phyloP scores from a whole-genome alignment of 1,140 invertebrate species.

The Cotesia typhae region DNA sequence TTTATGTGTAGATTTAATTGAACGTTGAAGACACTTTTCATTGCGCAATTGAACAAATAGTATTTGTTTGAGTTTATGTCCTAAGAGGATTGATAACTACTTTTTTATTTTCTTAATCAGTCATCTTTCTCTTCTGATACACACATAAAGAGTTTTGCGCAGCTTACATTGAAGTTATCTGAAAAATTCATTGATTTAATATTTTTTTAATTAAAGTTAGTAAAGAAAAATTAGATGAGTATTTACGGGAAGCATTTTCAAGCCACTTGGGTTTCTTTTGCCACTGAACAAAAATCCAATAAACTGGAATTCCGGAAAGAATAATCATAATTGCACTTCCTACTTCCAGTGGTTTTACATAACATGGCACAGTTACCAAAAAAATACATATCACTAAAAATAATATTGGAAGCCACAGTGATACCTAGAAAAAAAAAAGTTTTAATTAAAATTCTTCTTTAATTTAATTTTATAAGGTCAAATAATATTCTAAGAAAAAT shows the following conservation, averaged over 20 bases:
- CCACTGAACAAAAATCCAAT: constrained; percentile 88
- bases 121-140: constrained; percentile 70
- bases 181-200: constrained; percentile 55
- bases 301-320: constrained; percentile 89
- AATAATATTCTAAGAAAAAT: neutral
- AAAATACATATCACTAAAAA: constrained; percentile 88
- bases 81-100: neutral
- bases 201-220: constrained; percentile 27
- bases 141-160: constrained; percentile 80
- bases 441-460: neutral
- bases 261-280: constrained; percentile 76
- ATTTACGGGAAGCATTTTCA: constrained; percentile 43
- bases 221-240: constrained; percentile 17
- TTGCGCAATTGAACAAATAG: too few species aligned
- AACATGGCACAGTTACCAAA: constrained; percentile 83
- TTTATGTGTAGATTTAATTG: too few species aligned
- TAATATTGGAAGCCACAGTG: constrained; percentile 79
- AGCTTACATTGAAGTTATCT: constrained; percentile 72
- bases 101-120: constrained; percentile 35
- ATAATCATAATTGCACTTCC: constrained; percentile 86
- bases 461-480: neutral
- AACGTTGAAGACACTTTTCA: too few species aligned
- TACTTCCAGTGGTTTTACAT: constrained; percentile 80
- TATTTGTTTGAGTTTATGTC: too few species aligned
- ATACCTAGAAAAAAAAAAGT: constrained; percentile 61